Conservation (phyloP, 2,888 invertebrate species). For the Tinea semifulvella region DNA sequence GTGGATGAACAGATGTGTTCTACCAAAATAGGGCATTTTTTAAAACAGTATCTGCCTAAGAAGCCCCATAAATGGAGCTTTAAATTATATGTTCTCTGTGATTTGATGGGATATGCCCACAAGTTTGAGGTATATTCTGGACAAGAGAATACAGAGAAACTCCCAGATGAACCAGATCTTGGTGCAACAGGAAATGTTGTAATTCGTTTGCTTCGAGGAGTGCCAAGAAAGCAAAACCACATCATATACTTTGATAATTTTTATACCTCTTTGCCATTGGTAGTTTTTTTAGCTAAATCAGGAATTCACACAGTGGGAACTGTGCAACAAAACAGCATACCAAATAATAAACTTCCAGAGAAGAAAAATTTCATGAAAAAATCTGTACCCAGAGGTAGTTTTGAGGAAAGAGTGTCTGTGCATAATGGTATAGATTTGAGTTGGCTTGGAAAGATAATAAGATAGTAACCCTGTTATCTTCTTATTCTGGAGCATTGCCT, state of each 20-base stretch:
- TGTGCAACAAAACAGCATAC: slow-evolving; percentile 26
- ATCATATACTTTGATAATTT: slow-evolving; percentile 21
- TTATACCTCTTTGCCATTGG: slow-evolving; percentile 20
- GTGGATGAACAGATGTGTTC: slow-evolving; percentile 19
- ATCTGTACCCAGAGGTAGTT: slow-evolving; percentile 26
- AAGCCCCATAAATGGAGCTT: slow-evolving; percentile 29
- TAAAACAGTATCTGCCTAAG: slow-evolving; percentile 22
- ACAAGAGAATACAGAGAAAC: slow-evolving; percentile 26
- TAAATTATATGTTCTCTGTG: slow-evolving; percentile 25
- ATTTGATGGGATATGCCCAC: slow-evolving; percentile 22
- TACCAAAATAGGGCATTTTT: slow-evolving; percentile 22
- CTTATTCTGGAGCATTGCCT: background rate
- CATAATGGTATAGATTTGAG: background rate
- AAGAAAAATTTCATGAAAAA: slow-evolving; percentile 19
- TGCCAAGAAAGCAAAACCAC: slow-evolving; percentile 20
- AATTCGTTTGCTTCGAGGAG: slow-evolving; percentile 20
- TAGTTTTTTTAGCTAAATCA: slow-evolving; percentile 17
- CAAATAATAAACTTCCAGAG: slow-evolving; percentile 20
- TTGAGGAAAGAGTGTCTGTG: slow-evolving; percentile 21
- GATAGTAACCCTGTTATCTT: background rate
- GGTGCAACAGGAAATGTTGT: slow-evolving; percentile 24
- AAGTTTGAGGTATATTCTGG: slow-evolving; percentile 25
- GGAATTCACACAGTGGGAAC: slow-evolving; percentile 21
- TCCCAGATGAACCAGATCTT: slow-evolving; percentile 25
- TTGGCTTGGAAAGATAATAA: background rate